phyloP scores from a whole-genome alignment of 2,797 vertebrate genomes.

The Fistularia commersonii region DNA sequence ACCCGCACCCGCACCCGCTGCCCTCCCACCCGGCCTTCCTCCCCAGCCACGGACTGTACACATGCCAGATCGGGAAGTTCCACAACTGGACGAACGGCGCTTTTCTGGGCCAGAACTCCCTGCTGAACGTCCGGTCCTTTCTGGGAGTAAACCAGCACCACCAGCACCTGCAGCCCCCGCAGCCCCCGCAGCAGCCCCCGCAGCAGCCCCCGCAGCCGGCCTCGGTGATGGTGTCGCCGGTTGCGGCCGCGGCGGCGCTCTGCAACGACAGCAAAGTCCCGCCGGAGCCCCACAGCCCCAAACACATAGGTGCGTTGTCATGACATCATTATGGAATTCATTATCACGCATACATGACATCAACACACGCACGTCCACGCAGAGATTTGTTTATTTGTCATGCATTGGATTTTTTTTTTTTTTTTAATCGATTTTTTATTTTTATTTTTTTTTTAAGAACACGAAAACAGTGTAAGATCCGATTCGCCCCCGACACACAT shows the following conservation, averaged over 20 bases:
- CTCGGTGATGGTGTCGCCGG: constrained; percentile 78
- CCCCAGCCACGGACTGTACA: constrained; percentile 97
- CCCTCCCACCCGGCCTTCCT: constrained; percentile 94
- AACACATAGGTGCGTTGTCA: constrained; percentile 86
- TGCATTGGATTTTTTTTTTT: neutral
- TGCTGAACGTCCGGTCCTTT: constrained; percentile 93
- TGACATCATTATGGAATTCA: neutral
- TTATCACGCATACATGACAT: neutral
- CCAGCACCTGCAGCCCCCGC: constrained; percentile 80
- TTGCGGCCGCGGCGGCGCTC: constrained; percentile 71
- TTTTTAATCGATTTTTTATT: too few relatives aligned
- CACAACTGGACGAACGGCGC: constrained; percentile 98
- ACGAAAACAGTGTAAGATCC: constrained; percentile 84
- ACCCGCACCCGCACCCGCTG: too few relatives aligned
- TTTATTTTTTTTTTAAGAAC: constrained; percentile 76
- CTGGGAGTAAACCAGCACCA: constrained; percentile 86
- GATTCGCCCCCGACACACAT: constrained; percentile 86
- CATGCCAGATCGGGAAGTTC: constrained; percentile 97
- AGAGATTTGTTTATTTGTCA: neutral
- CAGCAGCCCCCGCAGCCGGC: too few relatives aligned
- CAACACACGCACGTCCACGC: neutral
- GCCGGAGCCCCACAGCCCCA: constrained; percentile 84
- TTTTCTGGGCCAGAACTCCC: constrained; percentile 92
- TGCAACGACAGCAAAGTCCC: constrained; percentile 82
- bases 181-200: constrained; percentile 74